Conservation (phyloP, 2,888 invertebrate genomes). For the Stenichneumon culpator region DNA sequence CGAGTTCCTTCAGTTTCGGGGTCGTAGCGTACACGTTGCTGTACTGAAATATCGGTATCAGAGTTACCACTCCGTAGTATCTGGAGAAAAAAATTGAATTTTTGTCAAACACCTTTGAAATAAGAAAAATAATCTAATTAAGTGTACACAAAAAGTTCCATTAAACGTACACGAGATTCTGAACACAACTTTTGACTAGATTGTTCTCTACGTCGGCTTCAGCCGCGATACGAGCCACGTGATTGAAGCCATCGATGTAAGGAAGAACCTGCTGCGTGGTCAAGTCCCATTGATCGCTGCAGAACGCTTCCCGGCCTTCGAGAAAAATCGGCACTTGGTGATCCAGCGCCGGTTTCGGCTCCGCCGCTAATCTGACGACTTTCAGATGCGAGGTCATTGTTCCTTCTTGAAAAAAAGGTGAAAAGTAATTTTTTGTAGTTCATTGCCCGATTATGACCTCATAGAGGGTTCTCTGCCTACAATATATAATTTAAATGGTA, state of each 20-base stretch:
- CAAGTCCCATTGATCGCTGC: conserved; percentile 94
- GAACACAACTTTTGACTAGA: conserved; percentile 97
- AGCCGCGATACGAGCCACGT: conserved; percentile 95
- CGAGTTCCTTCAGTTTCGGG: conserved; percentile 90
- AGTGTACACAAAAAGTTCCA: not conserved
- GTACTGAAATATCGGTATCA: conserved; percentile 94
- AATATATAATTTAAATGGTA: too few species aligned
- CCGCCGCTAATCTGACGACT: conserved; percentile 92
- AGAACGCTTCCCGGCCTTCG: conserved; percentile 88
- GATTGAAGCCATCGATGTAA: conserved; percentile 96
- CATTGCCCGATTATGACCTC: too few species aligned
- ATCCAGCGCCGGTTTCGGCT: conserved; percentile 93
- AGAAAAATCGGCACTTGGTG: conserved; percentile 96
- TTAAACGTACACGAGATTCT: conserved; percentile 92
- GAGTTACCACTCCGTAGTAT: conserved; percentile 90
- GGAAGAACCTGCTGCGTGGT: conserved; percentile 97
- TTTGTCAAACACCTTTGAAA: not conserved
- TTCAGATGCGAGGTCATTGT: conserved; percentile 96
- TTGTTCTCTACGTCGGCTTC: conserved; percentile 97
- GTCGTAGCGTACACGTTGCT: conserved; percentile 94
- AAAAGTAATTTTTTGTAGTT: conserved; percentile 30
- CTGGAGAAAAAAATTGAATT: conserved; percentile 78
- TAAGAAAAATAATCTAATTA: not conserved
- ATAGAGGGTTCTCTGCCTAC: too few species aligned
- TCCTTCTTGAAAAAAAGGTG: conserved; percentile 88